Evolutionary conservation across 2,888 invertebrate genomes (phyloP), one percentile per base, ranked within the genome.

Genomic region (Villa cingulata): DNA sequence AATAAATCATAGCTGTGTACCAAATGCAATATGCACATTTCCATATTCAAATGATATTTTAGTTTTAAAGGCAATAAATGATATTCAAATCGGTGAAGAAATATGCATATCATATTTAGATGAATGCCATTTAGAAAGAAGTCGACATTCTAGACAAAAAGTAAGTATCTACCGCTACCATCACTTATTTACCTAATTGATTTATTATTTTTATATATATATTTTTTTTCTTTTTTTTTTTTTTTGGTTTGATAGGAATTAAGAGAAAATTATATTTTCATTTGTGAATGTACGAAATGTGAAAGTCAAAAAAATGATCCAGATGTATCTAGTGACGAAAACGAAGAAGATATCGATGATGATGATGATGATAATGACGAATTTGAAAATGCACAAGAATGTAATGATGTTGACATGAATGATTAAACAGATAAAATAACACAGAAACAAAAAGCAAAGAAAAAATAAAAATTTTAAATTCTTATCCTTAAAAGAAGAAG

Each of bases 71-170:
- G 88, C 92, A 0, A 60, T 77, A 9, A 72, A 73, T 46, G 76
- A 81, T 46, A 90, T 96, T 48, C 65, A 74, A 55, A 75, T 78
- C 0, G 90, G 83, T 1, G 88, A 94, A 51, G 95, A 95, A 69
- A 87, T 96, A 52, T 83, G 78, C 54, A 91, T 91, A 57, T 86
- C 87, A 53, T 96, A 96, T 65, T 72, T 96, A 54, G 89, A 88
- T 58, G 88, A 90, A 53, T 94, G 92, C 61, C 75, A 78, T 43
- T 64, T 86, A 51, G 76, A 78, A 51, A 72, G 90, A 51, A 90
- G 90, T 36, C 75, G 92, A 55, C 86, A 94, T 72, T 85, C 88
- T 1, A 74, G 95, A 53, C 87, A 87, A 60, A 90, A 90, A 71
- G 76, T 81, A 48, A 62, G 4, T n/a, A n/a, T n/a, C n/a, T n/a